Base-by-base conservation (phyloP, 1,140 invertebrate species). In the Pseudomyrmex cubaensis region DNA sequence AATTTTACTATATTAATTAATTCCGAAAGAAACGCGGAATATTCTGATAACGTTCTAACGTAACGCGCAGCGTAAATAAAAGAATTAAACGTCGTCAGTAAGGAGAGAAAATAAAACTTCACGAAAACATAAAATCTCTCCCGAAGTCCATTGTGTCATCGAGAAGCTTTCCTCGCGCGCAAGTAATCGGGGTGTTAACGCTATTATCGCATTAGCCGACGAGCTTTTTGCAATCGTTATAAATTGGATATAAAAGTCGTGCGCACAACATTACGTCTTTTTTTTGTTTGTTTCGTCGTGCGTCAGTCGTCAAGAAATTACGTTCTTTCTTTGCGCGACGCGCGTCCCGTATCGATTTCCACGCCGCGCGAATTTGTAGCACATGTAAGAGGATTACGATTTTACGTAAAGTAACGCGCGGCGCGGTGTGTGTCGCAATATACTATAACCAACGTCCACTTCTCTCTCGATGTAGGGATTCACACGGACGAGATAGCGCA, bases 401-500 rank as follows among this genome's bases (percentile, higher is more conserved):
- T 69, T 69, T 56, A 56, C 54, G 54, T 48, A 44, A 78, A 78
- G 35, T 70, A 64, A 46, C 54, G 15, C 54, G 15, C 8, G 22
- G 25, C n/a, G 46, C 50, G 9, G 56, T 48, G 17, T 70, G 64
- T 78, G 64, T 78, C 52, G 64, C 64, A 70, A 35, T 35, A 35
- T 35, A 35, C 17, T 35, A 78, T 59, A 35, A 35, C 35, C 35
- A 35, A 35, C 76, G 64, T 78, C 76, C 54, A 70, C 52, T 76
- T 76, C 61, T 83, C 57, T 76, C 72, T 83, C 50, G 64, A 83
- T 76, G 62, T 64, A 66, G 61, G 20, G 72, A 76, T 76, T 69
- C 63, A 63, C 48, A 46, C 48, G 35, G 13, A 5, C 35, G 35
- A n/a, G n/a, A 5, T 69, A 50, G 50, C 57, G 10, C 64, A 4